Percentiles rank a stretch among this genome's conserved stretches.
Evolutionary conservation across 2,888 invertebrate species (phyloP).

Genomic region (Lasius platythorax): DNA sequence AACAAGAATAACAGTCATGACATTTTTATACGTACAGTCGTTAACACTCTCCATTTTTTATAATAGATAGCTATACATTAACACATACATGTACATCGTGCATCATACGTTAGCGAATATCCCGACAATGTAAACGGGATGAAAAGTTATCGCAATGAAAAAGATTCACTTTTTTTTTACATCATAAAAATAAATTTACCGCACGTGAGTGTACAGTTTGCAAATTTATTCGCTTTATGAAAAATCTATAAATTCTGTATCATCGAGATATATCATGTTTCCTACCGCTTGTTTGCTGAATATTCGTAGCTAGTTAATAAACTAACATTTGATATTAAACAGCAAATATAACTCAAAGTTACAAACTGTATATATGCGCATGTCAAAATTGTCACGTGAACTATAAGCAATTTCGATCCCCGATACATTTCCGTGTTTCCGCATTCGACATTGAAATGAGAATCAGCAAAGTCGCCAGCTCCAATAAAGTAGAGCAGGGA

Average conservation of each 20-base stretch:
- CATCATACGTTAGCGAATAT: background rate
- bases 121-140: background rate
- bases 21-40: background rate
- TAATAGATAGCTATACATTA: background rate
- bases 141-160: background rate
- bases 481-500: slow-evolving; percentile 1
- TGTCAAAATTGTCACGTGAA: slow-evolving; percentile 9
- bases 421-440: background rate
- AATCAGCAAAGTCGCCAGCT: slow-evolving; percentile 19
- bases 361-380: background rate
- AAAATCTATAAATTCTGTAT: background rate
- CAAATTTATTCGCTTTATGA: slow-evolving; percentile 5
- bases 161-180: background rate
- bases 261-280: background rate
- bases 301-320: slow-evolving; percentile 5
- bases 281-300: background rate
- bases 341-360: slow-evolving; percentile 16
- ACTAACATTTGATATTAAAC: slow-evolving; percentile 42
- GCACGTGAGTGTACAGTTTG: background rate
- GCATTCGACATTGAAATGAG: slow-evolving; percentile 10
- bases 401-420: slow-evolving; percentile 13
- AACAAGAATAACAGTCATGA: background rate
- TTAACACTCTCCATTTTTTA: background rate
- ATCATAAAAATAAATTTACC: slow-evolving; percentile 12
- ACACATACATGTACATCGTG: background rate